These are phyloP conservation scores for Ophiothrix spiculata DNA, from an alignment of 35 echinoderm and acorn worm genomes.

Conservation along the genomic window DNA sequence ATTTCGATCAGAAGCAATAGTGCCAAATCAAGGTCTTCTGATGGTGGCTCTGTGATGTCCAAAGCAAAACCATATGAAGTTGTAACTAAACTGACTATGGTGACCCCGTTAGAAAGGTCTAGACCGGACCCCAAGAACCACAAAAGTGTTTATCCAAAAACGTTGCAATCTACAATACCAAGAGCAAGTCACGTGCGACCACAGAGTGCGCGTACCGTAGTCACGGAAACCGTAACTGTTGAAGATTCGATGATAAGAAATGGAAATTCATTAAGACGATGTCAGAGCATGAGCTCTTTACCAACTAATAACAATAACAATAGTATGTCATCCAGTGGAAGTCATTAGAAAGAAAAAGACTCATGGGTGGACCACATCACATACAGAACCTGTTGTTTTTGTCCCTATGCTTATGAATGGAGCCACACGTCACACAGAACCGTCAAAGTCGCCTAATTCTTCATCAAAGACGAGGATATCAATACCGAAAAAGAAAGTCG, in stretches of 20 bases:
- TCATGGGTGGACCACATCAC: slow-evolving; percentile 82
- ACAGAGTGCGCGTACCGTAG: slow-evolving; percentile 52
- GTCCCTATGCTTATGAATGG: slow-evolving; percentile 88
- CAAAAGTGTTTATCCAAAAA: slow-evolving; percentile 76
- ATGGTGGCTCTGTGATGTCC: neutral
- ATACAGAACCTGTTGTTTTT: slow-evolving; percentile 59
- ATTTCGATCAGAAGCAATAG: neutral
- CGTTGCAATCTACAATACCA: slow-evolving; percentile 55
- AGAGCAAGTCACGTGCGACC: slow-evolving; percentile 41
- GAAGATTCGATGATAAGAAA: neutral
- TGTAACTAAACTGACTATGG: neutral
- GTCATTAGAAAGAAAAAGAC: slow-evolving; percentile 54
- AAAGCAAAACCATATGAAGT: slow-evolving; percentile 23
- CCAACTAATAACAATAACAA: neutral
- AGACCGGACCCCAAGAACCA: slow-evolving; percentile 32
- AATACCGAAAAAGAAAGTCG: slow-evolving; percentile 26
- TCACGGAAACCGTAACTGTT: slow-evolving; percentile 11
- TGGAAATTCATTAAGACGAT: neutral
- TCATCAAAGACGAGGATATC: neutral
- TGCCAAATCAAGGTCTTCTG: neutral
- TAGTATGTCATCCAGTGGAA: slow-evolving; percentile 5
- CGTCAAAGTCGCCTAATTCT: neutral
- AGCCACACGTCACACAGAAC: slow-evolving; percentile 23
- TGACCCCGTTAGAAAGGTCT: slow-evolving; percentile 26
- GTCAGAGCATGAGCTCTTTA: slow-evolving; percentile 21